Evolutionary conservation across 2,888 invertebrate species (phyloP), one percentile per base, ranked within the genome.

Genomic region (Bombylius discolor): DNA sequence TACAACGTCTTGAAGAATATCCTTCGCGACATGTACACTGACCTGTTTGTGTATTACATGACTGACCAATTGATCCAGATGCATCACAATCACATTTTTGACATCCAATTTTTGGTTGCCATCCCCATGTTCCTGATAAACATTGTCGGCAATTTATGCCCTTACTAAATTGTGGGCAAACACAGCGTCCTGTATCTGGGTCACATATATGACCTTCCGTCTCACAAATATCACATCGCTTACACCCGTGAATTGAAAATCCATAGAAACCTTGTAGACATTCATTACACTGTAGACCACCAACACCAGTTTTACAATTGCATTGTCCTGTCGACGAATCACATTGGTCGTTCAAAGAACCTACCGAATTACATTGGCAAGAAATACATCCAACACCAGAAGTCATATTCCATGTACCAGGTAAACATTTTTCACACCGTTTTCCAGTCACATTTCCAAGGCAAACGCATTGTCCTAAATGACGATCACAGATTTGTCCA

Each of bases 121-220:
- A 82, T 47, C 86, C 86, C 85, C 89, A 94, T 58, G 87, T 83
- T 47, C 90, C 89, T 1, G 84, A 79, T 31, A 83, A 79, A 70
- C 96, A 96, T 62, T 81, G 81, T 57, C 85, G 81, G 69, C 96
- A 97, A 39, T 81, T 79, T 12, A 83, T 78, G 8, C 98, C 98
- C 58, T 85, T 83, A 14, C 93, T 90, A 56, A 88, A 79, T 0
- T 82, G 82, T 5, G 97, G 96, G 67, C 97, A 98, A 58, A 91
- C 84, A 74, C 99, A 99, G 57, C 89, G 83, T 0, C 98, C 98
- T 52, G 85, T 90, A 61, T 83, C 79, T 0, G 87, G 82, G 66
- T 97, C 91, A 69, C 98, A 99, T 55, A 93, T 83, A 69, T 93
- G 91, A 7, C 92, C 94, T 34, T 85, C 83, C 55, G 81, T 79